phyloP scores from a whole-genome alignment of 2,888 invertebrate species.

The Cremastinae sp. region DNA sequence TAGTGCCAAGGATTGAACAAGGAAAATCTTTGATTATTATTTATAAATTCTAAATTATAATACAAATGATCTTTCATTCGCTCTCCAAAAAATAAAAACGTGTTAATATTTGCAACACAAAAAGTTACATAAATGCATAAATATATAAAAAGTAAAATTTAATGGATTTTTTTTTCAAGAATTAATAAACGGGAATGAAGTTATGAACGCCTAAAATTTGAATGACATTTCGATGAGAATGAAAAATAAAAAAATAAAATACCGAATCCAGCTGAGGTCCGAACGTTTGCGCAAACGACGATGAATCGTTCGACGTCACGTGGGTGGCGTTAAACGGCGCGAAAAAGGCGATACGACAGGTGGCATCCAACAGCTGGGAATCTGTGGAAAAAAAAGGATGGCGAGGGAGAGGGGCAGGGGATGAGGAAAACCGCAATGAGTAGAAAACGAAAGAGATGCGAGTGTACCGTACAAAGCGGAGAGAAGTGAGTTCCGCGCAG shows the following conservation, averaged over 20 bases:
- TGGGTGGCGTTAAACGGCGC: constrained; percentile 71
- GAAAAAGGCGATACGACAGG: constrained; percentile 74
- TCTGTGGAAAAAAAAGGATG: constrained; percentile 69
- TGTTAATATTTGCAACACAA: too few species aligned
- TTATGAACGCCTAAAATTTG: too few species aligned
- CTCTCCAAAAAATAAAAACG: too few species aligned
- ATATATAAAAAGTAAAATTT: too few species aligned
- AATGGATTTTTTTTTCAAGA: too few species aligned
- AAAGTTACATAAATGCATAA: too few species aligned
- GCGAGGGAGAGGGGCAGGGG: too few species aligned
- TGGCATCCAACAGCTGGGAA: constrained; percentile 72
- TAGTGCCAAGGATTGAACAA: not conserved
- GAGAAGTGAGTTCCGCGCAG: not conserved
- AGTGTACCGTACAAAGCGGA: not conserved
- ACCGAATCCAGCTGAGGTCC: constrained; percentile 9
- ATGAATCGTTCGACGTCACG: constrained; percentile 59
- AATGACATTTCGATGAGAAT: too few species aligned
- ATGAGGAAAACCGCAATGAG: constrained; percentile 2
- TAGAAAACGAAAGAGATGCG: constrained; percentile 1
- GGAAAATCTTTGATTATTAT: not conserved
- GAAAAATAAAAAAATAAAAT: too few species aligned
- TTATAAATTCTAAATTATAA: not conserved
- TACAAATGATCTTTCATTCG: too few species aligned
- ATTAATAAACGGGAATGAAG: too few species aligned
- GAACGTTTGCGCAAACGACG: constrained; percentile 21